phyloP scores from a whole-genome alignment of 2,888 invertebrate genomes.

The Troides aeacus region DNA sequence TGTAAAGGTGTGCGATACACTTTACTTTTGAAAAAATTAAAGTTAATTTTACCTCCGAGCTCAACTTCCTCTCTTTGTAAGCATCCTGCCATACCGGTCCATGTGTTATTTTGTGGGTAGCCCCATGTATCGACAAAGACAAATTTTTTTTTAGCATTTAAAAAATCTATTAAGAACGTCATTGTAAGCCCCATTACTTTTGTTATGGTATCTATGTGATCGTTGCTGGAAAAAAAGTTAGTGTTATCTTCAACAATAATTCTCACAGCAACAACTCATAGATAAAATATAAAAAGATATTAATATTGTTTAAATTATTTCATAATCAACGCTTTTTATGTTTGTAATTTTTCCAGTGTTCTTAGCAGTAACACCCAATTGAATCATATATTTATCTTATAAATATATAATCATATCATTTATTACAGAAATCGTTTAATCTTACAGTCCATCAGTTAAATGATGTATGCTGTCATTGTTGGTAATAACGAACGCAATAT shows the following conservation, averaged over 20 bases:
- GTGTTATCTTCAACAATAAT: too few relatives aligned
- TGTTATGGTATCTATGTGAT: conserved; percentile 81
- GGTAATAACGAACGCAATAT: conserved; percentile 80
- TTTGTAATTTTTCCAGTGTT: too few relatives aligned
- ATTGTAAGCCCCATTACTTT: conserved; percentile 83
- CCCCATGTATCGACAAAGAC: conserved; percentile 82
- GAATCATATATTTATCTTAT: too few relatives aligned
- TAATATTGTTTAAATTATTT: too few relatives aligned
- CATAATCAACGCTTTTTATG: too few relatives aligned
- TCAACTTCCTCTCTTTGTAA: conserved; percentile 80
- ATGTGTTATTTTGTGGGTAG: conserved; percentile 77
- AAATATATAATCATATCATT: too few relatives aligned
- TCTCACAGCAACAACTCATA: too few relatives aligned
- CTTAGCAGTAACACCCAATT: too few relatives aligned
- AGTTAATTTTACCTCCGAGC: conserved; percentile 75
- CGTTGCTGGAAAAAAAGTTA: conserved; percentile 53
- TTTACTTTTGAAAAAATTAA: too few relatives aligned
- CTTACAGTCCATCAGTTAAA: conserved; percentile 80
- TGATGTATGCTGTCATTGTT: conserved; percentile 81
- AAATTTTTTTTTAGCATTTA: conserved; percentile 79
- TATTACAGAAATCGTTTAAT: not conserved
- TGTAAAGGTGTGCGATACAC: too few relatives aligned
- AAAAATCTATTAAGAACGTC: conserved; percentile 77
- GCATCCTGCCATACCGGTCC: conserved; percentile 84
- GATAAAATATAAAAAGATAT: too few relatives aligned